Evolutionary conservation across 1,140 invertebrate genomes (phyloP).

Genomic region (Luehdorfia chinensis): DNA sequence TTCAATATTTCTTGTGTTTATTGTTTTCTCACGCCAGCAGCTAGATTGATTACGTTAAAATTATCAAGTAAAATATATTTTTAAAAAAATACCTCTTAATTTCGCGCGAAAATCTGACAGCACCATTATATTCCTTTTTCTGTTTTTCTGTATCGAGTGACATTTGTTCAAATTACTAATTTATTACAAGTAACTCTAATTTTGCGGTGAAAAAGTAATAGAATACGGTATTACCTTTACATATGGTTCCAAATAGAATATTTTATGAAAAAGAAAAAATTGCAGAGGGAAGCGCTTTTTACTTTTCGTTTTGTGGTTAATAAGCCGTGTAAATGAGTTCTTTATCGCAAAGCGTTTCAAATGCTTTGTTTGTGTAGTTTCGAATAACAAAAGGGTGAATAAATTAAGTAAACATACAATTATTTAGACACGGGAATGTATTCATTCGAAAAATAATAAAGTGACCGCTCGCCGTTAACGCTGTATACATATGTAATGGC

Average conservation of each 20-base stretch:
- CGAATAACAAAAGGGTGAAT: constrained; percentile 52
- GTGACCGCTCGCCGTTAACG: too few species aligned
- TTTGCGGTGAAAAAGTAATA: constrained; percentile 11
- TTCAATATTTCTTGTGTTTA: too few species aligned
- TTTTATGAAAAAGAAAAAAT: constrained; percentile 22
- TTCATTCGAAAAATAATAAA: constrained; percentile 2
- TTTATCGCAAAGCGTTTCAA: constrained; percentile 69
- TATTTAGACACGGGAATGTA: constrained; percentile 8
- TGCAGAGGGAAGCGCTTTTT: constrained; percentile 40
- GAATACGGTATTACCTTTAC: constrained; percentile 2
- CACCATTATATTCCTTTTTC: constrained; percentile 47
- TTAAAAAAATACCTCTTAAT: constrained; percentile 14
- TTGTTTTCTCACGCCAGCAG: too few species aligned
- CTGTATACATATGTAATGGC: too few species aligned
- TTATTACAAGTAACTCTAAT: constrained; percentile 31
- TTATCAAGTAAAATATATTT: too few species aligned
- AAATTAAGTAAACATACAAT: constrained; percentile 37
- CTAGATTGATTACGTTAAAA: too few species aligned
- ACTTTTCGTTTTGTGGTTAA: constrained; percentile 66
- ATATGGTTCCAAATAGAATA: constrained; percentile 26
- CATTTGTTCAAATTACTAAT: constrained; percentile 70
- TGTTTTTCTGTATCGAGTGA: constrained; percentile 43
- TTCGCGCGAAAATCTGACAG: constrained; percentile 69
- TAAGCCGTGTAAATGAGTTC: constrained; percentile 73
- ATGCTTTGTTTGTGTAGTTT: constrained; percentile 54